Conservation (phyloP, 2,797 vertebrate species). For the Erpetoichthys calabaricus region DNA sequence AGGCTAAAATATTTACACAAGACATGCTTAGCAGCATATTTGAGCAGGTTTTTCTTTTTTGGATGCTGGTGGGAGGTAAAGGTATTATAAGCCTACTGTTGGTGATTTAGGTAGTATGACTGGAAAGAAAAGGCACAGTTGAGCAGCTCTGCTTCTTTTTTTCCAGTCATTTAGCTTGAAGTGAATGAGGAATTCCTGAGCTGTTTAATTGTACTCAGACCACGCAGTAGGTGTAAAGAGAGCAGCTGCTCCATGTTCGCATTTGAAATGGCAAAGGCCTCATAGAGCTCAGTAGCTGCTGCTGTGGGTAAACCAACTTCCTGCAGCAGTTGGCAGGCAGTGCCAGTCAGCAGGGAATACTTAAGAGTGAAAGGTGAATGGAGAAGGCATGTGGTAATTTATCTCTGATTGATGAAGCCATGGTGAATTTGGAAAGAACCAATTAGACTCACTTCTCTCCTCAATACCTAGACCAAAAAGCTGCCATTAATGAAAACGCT, state of each 20-base stretch:
- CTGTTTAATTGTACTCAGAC: conserved; percentile 17
- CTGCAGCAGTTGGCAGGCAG: conserved; percentile 35
- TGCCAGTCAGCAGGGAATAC: conserved; percentile 25
- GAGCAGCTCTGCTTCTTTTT: conserved; percentile 1
- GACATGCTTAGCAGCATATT: too few species aligned
- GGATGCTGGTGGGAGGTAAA: too few species aligned
- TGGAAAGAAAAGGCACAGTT: conserved; percentile 1
- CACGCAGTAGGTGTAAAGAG: conserved; percentile 19
- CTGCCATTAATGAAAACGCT: too few species aligned
- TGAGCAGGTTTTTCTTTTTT: too few species aligned
- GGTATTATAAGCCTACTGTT: too few species aligned
- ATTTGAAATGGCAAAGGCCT: conserved; percentile 19
- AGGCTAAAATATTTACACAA: too few species aligned
- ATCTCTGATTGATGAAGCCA: conserved; percentile 31
- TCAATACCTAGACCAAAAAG: too few species aligned
- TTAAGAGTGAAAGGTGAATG: conserved; percentile 16
- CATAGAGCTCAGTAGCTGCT: conserved; percentile 16
- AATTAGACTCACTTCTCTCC: conserved; percentile 12
- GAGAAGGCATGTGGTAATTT: conserved; percentile 26
- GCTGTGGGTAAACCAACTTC: conserved; percentile 20
- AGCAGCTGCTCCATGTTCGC: conserved; percentile 26
- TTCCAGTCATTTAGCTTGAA: not conserved
- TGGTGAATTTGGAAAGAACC: conserved; percentile 20
- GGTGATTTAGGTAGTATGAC: not conserved
- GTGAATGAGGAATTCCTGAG: conserved; percentile 12